These are phyloP conservation scores for Mamestra configurata DNA, from an alignment of 1,140 invertebrate species.

Conservation along the genomic window DNA sequence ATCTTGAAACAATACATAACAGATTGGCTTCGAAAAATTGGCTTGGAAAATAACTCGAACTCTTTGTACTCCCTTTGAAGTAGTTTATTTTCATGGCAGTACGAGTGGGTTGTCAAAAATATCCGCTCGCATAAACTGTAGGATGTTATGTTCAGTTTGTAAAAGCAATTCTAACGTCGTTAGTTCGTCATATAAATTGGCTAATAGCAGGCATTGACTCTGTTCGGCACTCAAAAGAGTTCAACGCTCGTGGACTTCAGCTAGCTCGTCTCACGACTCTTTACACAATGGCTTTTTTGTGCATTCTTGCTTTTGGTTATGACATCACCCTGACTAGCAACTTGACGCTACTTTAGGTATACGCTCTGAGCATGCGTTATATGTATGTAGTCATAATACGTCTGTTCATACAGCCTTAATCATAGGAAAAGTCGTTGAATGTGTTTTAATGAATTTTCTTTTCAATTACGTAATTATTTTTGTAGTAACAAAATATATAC, in stretches of 20 bases:
- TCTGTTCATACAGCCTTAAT: conserved; percentile 7
- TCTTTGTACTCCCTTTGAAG: conserved; percentile 38
- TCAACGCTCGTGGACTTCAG: conserved; percentile 80
- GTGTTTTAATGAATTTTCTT: not conserved
- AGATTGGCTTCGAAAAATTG: conserved; percentile 37
- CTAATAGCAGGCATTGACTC: conserved; percentile 75
- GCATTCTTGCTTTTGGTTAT: conserved; percentile 80
- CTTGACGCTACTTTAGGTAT: conserved; percentile 34
- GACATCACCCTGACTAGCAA: conserved; percentile 75
- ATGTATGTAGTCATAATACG: conserved; percentile 16
- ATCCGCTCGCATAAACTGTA: conserved; percentile 5
- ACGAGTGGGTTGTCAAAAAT: not conserved
- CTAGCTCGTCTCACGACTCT: conserved; percentile 79
- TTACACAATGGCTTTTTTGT: conserved; percentile 85
- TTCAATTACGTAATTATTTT: not conserved
- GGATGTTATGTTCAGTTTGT: conserved; percentile 50
- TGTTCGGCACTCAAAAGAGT: conserved; percentile 78
- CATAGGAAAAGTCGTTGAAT: not conserved
- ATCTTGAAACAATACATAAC: conserved; percentile 53
- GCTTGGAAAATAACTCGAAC: conserved; percentile 32
- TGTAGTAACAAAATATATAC: not conserved
- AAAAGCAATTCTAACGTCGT: conserved; percentile 63
- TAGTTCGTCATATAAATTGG: conserved; percentile 74
- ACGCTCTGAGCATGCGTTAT: conserved; percentile 11
- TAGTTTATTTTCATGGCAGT: not conserved